phyloP scores from a whole-genome alignment of 2,113 vertebrate genomes.

The Sander lucioperca region DNA sequence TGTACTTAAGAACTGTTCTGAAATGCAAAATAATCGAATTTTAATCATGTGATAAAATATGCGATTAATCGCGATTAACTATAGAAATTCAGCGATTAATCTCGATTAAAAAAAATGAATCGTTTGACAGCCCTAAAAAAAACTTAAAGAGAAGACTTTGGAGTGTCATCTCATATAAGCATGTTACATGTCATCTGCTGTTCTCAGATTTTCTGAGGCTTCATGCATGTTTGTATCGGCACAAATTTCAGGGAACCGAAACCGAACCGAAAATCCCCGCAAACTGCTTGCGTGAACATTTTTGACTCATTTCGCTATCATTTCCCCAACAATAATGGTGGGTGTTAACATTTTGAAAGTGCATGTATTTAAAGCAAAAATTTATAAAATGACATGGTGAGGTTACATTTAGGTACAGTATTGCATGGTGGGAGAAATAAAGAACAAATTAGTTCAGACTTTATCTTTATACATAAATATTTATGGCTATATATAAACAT shows the following conservation, averaged over 20 bases:
- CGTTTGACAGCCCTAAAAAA: no score
- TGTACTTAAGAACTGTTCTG: no score
- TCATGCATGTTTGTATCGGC: not conserved
- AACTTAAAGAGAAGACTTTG: conserved; percentile 3
- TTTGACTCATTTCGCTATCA: conserved; percentile 26
- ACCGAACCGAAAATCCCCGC: not conserved
- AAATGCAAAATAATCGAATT: no score
- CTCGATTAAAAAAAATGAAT: no score
- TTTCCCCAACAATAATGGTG: not conserved
- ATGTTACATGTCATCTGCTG: conserved; percentile 21
- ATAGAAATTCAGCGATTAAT: no score
- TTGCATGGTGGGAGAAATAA: not conserved
- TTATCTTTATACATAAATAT: conserved; percentile 1
- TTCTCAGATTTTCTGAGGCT: not conserved
- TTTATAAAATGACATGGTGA: not conserved
- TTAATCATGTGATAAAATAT: no score
- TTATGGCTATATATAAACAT: not conserved
- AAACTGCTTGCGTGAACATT: not conserved
- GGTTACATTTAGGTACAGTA: conserved; percentile 2
- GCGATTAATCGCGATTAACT: no score
- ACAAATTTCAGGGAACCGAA: not conserved
- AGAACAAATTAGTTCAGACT: not conserved
- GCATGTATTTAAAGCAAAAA: not conserved
- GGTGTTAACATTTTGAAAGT: not conserved
- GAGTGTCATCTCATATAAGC: conserved; percentile 8